Evolutionary conservation across 2,888 invertebrate genomes (phyloP), one percentile per base, ranked within the genome.

Genomic region (Nephrotoma guestfalica): DNA sequence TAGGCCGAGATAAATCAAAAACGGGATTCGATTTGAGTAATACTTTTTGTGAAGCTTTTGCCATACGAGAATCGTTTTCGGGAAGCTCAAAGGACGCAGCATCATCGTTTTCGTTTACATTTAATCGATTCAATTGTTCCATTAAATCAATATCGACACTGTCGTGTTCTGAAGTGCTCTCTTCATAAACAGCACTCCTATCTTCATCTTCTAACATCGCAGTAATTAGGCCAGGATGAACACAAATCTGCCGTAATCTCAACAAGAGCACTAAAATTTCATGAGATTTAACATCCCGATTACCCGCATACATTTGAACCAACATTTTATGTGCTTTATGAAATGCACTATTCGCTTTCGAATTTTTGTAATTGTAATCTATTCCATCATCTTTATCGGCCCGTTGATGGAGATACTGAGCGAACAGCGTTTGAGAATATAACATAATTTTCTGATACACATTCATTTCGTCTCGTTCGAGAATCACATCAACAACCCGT

Each of bases 201-300:
- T 91, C 90, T 71, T 92, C 92, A 18, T 91, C 91, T 87, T 93
- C 92, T 41, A 94, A 89, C 93, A 94, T 93, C 87, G 93, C 90
- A 89, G 94, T 93, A 88, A 98, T 96, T 15, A 99, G 93, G 0
- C 95, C 95, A 42, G 98, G 96, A 92, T 98, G 98, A 89, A 97
- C 96, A 90, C 97, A 97, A 87, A 97, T 94, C 90, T 99, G 98
- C 0, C 98, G 93, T 87, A 99, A 91, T 11, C 98, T 93, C 87
- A 98, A 91, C 13, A 99, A 90, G 1, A 98, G 92, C 0, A 97
- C 96, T 88, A 99, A 91, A 90, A 97, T 96, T 91, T 94, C 94
- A 92, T 94, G 93, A 71, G 94, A 93, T 90, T 94, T 92, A 86
- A 94, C 93, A 88, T 94, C 93, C 89, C 93, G 92, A 87, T 92